phyloP scores from a whole-genome alignment of 2,797 vertebrate genomes.

The Squalus acanthias region DNA sequence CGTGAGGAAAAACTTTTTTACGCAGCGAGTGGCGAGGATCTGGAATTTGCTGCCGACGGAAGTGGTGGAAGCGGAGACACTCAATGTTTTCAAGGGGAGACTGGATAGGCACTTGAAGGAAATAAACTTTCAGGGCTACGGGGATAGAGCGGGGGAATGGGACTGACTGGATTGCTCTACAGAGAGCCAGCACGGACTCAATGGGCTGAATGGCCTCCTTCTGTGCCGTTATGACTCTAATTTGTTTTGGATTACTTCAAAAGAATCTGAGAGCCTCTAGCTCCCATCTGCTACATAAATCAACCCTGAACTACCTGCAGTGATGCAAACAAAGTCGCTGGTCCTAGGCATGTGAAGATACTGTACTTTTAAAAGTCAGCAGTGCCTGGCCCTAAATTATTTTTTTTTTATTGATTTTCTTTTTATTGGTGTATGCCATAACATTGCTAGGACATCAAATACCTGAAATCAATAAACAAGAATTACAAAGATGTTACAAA shows the following conservation, averaged over 20 bases:
- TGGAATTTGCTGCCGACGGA: too few species aligned
- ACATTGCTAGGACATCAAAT: not conserved
- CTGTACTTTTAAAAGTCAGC: not conserved
- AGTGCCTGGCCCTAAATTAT: not conserved
- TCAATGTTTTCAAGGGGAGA: too few species aligned
- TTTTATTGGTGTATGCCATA: not conserved
- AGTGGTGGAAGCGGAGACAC: too few species aligned
- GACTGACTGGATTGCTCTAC: too few species aligned
- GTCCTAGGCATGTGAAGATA: not conserved
- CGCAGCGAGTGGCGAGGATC: too few species aligned
- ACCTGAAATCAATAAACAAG: conserved; percentile 20
- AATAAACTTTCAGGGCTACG: too few species aligned
- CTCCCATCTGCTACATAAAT: not conserved
- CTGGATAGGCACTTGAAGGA: too few species aligned
- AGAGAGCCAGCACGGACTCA: too few species aligned
- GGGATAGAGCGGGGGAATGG: too few species aligned
- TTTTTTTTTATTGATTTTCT: not conserved
- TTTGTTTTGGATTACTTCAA: not conserved
- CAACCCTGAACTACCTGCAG: not conserved
- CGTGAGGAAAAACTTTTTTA: too few species aligned
- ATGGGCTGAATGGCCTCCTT: too few species aligned
- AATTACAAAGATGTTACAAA: conserved; percentile 15
- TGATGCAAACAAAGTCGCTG: not conserved
- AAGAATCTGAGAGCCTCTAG: not conserved
- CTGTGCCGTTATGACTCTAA: not conserved